phyloP scores from a whole-genome alignment of 2,888 invertebrate species.

The Coelopa pilipes region DNA sequence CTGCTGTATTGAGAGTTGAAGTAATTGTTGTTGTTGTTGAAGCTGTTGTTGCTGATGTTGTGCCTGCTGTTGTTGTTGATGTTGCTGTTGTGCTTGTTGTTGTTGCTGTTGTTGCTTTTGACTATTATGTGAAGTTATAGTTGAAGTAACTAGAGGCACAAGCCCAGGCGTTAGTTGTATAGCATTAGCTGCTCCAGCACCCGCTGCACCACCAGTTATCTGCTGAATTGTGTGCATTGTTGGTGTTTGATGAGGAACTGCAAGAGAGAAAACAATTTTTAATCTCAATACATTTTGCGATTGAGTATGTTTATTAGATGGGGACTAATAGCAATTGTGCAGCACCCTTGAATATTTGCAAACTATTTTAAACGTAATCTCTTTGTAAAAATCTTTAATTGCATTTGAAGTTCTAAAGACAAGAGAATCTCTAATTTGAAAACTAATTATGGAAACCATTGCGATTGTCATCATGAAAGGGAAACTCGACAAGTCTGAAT shows the following conservation, averaged over 20 bases:
- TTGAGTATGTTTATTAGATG: too few relatives aligned
- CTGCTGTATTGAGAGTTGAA: conserved; percentile 58
- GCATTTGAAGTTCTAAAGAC: too few relatives aligned
- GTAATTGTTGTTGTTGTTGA: conserved; percentile 53
- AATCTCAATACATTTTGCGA: neutral
- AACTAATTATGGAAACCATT: too few relatives aligned
- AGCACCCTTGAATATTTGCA: too few relatives aligned
- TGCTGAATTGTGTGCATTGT: conserved; percentile 67
- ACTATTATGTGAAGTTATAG: conserved; percentile 64
- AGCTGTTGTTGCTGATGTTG: conserved; percentile 54
- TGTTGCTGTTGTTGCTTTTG: conserved; percentile 57
- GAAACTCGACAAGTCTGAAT: too few relatives aligned
- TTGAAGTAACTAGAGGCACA: conserved; percentile 64
- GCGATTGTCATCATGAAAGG: too few relatives aligned
- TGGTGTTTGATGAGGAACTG: conserved; percentile 64
- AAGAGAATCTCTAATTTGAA: too few relatives aligned
- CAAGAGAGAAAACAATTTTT: neutral
- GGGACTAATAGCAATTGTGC: too few relatives aligned
- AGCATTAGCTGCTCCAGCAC: conserved; percentile 53
- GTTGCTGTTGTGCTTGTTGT: conserved; percentile 55
- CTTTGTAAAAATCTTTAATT: too few relatives aligned
- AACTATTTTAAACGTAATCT: too few relatives aligned
- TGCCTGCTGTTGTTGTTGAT: conserved; percentile 57
- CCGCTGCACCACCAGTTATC: conserved; percentile 62
- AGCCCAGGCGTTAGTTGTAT: conserved; percentile 61